phyloP scores from a whole-genome alignment of 23 tunicate species.

The Ascidia mentula region DNA sequence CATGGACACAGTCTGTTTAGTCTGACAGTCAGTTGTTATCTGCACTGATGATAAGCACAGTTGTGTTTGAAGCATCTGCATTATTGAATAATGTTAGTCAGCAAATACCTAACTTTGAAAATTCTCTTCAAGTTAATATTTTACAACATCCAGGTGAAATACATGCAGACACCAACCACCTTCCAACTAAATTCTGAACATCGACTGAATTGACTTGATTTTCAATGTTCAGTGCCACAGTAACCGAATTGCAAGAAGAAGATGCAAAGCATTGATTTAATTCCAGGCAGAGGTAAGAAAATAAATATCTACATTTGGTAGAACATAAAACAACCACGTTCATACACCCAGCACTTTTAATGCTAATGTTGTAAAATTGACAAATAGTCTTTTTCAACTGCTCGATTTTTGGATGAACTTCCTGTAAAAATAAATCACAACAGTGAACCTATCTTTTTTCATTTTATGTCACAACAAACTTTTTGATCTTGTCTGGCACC shows the following conservation, averaged over 20 bases:
- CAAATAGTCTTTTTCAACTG: background rate
- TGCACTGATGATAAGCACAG: no score
- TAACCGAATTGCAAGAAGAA: background rate
- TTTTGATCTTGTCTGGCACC: background rate
- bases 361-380: background rate
- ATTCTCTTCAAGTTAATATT: no score
- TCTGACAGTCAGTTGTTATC: no score
- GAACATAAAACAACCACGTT: background rate
- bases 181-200: background rate
- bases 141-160: no score
- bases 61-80: no score
- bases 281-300: background rate
- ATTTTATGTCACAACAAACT: background rate
- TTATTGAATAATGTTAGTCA: no score
- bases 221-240: background rate
- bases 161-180: background rate
- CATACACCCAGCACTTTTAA: background rate
- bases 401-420: background rate
- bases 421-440: background rate
- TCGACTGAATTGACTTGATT: background rate
- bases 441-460: background rate
- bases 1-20: no score
- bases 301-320: background rate
- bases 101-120: no score
- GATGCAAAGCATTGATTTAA: background rate